These are phyloP conservation scores for Leptarthrus brevirostris DNA, from an alignment of 2,888 invertebrate species.

Conservation along the genomic window DNA sequence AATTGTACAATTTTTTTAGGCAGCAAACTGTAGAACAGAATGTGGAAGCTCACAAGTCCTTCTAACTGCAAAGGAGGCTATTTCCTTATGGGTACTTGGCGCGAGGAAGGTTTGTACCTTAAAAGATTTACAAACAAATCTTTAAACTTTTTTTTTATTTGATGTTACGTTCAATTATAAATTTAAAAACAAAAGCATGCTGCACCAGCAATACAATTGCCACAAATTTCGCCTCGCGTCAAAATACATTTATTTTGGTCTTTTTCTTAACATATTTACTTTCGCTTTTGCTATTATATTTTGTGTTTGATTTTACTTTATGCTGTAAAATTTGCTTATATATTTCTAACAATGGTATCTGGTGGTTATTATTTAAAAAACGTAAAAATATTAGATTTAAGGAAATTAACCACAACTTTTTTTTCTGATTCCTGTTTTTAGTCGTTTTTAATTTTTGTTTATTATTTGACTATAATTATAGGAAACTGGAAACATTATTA, in stretches of 20 bases:
- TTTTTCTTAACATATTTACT: conserved; percentile 36
- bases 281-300: neutral
- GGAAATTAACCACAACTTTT: too few relatives aligned
- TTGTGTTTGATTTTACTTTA: too few relatives aligned
- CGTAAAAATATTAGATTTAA: too few relatives aligned
- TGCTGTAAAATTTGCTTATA: conserved; percentile 17
- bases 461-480: too few relatives aligned
- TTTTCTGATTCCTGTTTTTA: too few relatives aligned
- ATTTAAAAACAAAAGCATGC: conserved; percentile 20
- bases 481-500: too few relatives aligned
- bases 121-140: conserved; percentile 49
- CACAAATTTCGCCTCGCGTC: conserved; percentile 52
- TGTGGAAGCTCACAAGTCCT: conserved; percentile 80
- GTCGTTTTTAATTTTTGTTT: too few relatives aligned
- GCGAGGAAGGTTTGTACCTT: conserved; percentile 82
- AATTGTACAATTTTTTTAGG: conserved; percentile 63
- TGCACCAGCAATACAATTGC: conserved; percentile 12
- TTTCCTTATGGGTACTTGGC: conserved; percentile 93
- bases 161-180: neutral
- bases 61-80: conserved; percentile 93
- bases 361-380: neutral
- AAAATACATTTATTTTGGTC: conserved; percentile 32
- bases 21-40: conserved; percentile 67
- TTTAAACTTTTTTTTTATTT: neutral
- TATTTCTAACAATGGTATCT: neutral